These are phyloP conservation scores for Lithophane leautieri DNA, from an alignment of 2,888 invertebrate species.

Conservation along the genomic window DNA sequence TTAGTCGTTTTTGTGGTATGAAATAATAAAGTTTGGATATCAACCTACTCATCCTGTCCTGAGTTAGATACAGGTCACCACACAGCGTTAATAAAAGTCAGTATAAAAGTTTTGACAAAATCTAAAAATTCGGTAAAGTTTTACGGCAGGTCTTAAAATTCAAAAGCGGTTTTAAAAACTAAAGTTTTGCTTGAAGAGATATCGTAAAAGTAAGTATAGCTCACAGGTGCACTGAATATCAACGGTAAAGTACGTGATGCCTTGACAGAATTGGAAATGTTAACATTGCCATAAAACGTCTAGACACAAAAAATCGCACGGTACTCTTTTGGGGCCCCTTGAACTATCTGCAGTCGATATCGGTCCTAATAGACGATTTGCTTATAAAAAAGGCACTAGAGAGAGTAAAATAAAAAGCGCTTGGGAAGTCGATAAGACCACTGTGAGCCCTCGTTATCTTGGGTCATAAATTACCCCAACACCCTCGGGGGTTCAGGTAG, in stretches of 20 bases:
- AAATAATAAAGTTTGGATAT: background rate
- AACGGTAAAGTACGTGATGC: slow-evolving; percentile 45
- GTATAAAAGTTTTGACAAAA: slow-evolving; percentile 27
- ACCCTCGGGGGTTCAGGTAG: slow-evolving; percentile 87
- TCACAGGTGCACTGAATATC: slow-evolving; percentile 54
- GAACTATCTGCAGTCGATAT: slow-evolving; percentile 83
- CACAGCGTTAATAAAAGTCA: slow-evolving; percentile 11
- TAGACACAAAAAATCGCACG: slow-evolving; percentile 74
- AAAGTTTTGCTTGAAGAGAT: slow-evolving; percentile 36
- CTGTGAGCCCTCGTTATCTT: slow-evolving; percentile 89
- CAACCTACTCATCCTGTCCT: background rate
- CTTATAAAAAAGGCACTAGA: slow-evolving; percentile 85
- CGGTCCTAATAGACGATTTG: slow-evolving; percentile 85
- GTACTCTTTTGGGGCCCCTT: slow-evolving; percentile 66
- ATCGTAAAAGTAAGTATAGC: slow-evolving; percentile 46
- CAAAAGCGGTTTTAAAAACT: slow-evolving; percentile 44
- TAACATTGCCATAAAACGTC: slow-evolving; percentile 69
- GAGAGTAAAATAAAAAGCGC: slow-evolving; percentile 82
- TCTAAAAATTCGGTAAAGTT: slow-evolving; percentile 24
- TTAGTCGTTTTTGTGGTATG: too few relatives aligned
- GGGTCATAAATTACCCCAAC: slow-evolving; percentile 88
- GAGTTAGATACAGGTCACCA: slow-evolving; percentile 14
- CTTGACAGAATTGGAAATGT: slow-evolving; percentile 66
- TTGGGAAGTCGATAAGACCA: slow-evolving; percentile 88
- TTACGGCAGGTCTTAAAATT: slow-evolving; percentile 45